Conservation (phyloP, 2,888 invertebrate species). For the Aphodius sticticus region DNA sequence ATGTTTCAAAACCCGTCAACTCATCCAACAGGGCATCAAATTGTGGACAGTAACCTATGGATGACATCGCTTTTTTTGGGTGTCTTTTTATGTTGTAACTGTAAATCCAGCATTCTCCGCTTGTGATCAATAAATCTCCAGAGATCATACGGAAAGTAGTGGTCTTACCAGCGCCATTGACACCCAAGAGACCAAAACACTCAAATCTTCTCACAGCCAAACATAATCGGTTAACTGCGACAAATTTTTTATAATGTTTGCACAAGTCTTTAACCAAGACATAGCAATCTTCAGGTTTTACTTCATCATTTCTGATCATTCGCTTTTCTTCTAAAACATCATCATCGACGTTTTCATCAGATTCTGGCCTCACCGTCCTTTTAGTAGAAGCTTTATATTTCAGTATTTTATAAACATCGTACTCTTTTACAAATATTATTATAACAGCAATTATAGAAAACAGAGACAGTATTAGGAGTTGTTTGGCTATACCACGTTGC, state of each 20-base stretch:
- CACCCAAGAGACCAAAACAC: slow-evolving; percentile 80
- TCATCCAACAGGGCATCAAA: slow-evolving; percentile 66
- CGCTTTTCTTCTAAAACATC: slow-evolving; percentile 68
- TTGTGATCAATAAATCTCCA: slow-evolving; percentile 77
- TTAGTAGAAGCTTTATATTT: slow-evolving; percentile 54
- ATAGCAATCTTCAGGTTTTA: slow-evolving; percentile 58
- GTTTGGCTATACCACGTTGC: slow-evolving; percentile 74
- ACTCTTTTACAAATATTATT: slow-evolving; percentile 72
- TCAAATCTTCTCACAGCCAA: slow-evolving; percentile 70
- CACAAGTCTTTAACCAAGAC: slow-evolving; percentile 72
- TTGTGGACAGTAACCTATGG: slow-evolving; percentile 66
- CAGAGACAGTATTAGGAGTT: slow-evolving; percentile 67
- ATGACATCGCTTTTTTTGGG: slow-evolving; percentile 67
- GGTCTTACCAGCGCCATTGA: slow-evolving; percentile 90
- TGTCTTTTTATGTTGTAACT: slow-evolving; percentile 58
- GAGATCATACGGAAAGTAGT: slow-evolving; percentile 92
- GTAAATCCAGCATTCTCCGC: slow-evolving; percentile 73
- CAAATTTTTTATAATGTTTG: slow-evolving; percentile 74
- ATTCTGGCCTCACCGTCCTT: slow-evolving; percentile 43
- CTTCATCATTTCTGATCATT: slow-evolving; percentile 60
- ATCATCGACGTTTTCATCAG: slow-evolving; percentile 51
- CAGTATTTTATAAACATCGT: slow-evolving; percentile 61
- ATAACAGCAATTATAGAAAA: slow-evolving; percentile 68
- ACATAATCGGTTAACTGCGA: slow-evolving; percentile 77
- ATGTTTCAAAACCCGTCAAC: slow-evolving; percentile 64